These are phyloP conservation scores for Ennomos quercinarius DNA, from an alignment of 2,888 invertebrate species.

Conservation along the genomic window DNA sequence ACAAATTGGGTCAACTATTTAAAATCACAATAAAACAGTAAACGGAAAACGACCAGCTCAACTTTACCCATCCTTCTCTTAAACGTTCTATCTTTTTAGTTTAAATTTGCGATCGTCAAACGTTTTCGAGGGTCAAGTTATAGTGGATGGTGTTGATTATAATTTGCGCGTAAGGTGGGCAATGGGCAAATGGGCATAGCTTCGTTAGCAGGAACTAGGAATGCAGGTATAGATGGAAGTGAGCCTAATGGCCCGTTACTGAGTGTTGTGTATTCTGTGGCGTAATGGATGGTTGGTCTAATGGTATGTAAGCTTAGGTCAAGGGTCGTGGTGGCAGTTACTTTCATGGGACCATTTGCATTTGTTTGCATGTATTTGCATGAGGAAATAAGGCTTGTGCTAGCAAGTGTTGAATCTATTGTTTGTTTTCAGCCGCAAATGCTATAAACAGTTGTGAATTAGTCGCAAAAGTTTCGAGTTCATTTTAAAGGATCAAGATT, in stretches of 20 bases:
- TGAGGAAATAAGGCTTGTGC: neutral
- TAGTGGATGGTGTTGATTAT: slow-evolving; percentile 49
- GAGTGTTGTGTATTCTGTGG: slow-evolving; percentile 17
- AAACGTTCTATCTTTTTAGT: slow-evolving; percentile 36
- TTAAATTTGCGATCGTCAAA: slow-evolving; percentile 26
- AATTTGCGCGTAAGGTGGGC: slow-evolving; percentile 68
- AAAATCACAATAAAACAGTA: slow-evolving; percentile 66
- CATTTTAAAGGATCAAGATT: too few species aligned
- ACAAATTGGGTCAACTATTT: slow-evolving; percentile 15
- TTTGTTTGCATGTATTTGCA: slow-evolving; percentile 19
- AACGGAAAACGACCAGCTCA: slow-evolving; percentile 60
- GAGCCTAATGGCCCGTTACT: slow-evolving; percentile 30
- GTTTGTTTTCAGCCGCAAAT: too few species aligned
- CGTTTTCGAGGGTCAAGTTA: slow-evolving; percentile 37
- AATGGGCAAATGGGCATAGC: slow-evolving; percentile 54
- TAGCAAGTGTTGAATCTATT: neutral
- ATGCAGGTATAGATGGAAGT: slow-evolving; percentile 28
- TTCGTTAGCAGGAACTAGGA: slow-evolving; percentile 52
- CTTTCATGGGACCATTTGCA: slow-evolving; percentile 21
- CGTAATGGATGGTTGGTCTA: slow-evolving; percentile 35
- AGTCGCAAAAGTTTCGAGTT: too few species aligned
- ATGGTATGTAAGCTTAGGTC: slow-evolving; percentile 29
- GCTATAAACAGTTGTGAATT: too few species aligned
- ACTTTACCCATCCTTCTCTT: slow-evolving; percentile 49
- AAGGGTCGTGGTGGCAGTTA: slow-evolving; percentile 23